Percentiles rank a stretch among this genome's conserved stretches.
phyloP scores from a whole-genome alignment of 2,888 invertebrate species.

The Zaprionus bogoriensis region DNA sequence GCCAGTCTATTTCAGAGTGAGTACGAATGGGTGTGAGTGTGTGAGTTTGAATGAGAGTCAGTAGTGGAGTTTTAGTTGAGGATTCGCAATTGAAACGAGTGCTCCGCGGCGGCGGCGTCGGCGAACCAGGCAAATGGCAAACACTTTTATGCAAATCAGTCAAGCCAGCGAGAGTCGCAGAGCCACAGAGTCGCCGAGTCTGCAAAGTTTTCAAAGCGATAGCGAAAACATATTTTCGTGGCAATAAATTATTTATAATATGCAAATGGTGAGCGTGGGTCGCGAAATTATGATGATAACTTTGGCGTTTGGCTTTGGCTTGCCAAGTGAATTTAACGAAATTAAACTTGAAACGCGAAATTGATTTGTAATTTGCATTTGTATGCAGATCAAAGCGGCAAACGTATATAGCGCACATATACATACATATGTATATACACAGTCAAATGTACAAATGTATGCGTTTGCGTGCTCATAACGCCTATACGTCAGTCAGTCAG shows the following conservation, averaged over 20 bases:
- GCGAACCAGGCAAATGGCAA: constrained; percentile 30
- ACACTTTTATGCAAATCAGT: constrained; percentile 65
- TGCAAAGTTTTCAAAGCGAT: constrained; percentile 51
- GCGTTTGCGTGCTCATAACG: too few species aligned
- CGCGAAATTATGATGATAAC: constrained; percentile 68
- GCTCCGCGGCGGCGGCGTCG: constrained; percentile 12
- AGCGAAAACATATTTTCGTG: constrained; percentile 63
- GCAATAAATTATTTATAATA: constrained; percentile 78
- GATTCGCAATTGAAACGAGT: constrained; percentile 15
- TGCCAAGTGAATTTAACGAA: constrained; percentile 63
- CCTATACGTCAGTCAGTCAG: too few species aligned
- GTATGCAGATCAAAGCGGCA: constrained; percentile 53
- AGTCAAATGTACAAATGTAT: neutral
- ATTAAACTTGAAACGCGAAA: constrained; percentile 75
- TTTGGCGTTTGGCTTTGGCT: too few species aligned
- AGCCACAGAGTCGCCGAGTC: constrained; percentile 34
- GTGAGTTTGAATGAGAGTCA: constrained; percentile 16
- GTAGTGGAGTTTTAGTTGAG: too few species aligned
- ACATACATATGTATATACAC: neutral
- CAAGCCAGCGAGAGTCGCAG: neutral
- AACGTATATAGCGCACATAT: neutral
- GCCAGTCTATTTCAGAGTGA: constrained; percentile 90
- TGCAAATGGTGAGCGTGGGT: constrained; percentile 68
- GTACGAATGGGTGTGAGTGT: constrained; percentile 64
- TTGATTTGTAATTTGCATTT: constrained; percentile 75